Evolutionary conservation across 2,888 invertebrate genomes (phyloP).

Genomic region (Drosophila paranaensis): DNA sequence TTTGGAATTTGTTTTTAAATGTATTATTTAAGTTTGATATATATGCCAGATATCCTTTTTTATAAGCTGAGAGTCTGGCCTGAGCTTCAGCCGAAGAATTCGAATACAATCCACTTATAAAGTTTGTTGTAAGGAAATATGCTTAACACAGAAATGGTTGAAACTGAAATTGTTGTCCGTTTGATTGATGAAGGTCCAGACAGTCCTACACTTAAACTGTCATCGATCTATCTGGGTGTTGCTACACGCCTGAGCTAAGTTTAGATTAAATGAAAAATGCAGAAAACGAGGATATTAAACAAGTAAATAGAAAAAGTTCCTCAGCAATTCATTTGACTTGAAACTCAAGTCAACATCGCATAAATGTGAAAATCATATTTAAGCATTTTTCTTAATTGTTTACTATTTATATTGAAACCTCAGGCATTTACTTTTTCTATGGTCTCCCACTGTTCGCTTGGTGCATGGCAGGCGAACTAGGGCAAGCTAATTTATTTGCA

Average conservation of each 20-base stretch:
- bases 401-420: conserved; percentile 15
- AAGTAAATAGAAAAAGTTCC: neutral
- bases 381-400: conserved; percentile 28
- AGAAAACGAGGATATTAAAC: neutral
- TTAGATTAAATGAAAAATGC: neutral
- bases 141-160: neutral
- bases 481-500: conserved; percentile 72
- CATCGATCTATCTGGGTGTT: neutral
- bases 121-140: neutral
- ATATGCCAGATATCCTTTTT: neutral
- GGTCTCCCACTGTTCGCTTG: conserved; percentile 5
- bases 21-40: conserved; percentile 11
- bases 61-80: neutral
- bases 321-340: neutral
- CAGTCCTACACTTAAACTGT: conserved; percentile 5
- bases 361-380: neutral
- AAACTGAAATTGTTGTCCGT: too few relatives aligned
- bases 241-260: neutral
- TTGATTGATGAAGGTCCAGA: conserved; percentile 11
- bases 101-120: neutral
- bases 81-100: neutral
- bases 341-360: neutral
- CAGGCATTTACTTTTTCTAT: conserved; percentile 33
- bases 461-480: conserved; percentile 26
- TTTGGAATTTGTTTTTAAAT: conserved; percentile 23